A percentile compares a stretch with the other conserved stretches of the same genome.
phyloP scores from a whole-genome alignment of 2,113 vertebrate genomes.

The Gymnarchus niloticus region DNA sequence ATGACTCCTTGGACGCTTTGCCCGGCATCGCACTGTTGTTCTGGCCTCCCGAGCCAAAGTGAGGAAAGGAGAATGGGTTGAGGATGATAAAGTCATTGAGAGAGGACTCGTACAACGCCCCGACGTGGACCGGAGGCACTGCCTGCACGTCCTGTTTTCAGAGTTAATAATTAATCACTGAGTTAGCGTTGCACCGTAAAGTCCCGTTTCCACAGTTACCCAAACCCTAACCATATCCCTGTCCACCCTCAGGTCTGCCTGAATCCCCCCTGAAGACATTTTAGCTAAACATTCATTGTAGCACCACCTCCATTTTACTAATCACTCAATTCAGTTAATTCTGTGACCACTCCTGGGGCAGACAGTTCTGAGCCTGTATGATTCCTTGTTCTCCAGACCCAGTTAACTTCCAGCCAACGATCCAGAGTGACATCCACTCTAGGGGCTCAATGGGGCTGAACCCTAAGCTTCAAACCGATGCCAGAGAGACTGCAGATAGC shows the following conservation, averaged over 20 bases:
- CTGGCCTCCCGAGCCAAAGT: slow-evolving; percentile 24
- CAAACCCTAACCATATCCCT: no score
- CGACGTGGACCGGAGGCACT: neutral
- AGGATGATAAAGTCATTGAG: slow-evolving; percentile 27
- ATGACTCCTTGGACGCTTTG: slow-evolving; percentile 38
- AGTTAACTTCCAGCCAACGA: slow-evolving; percentile 24
- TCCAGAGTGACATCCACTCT: slow-evolving; percentile 18
- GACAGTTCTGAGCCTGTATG: neutral
- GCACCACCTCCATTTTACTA: neutral
- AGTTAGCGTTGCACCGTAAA: neutral
- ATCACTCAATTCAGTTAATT: slow-evolving; percentile 8
- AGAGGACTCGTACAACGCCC: neutral
- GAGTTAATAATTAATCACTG: slow-evolving; percentile 44
- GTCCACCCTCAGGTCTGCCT: no score
- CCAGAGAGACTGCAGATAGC: slow-evolving; percentile 37
- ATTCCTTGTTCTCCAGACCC: neutral
- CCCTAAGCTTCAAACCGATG: slow-evolving; percentile 39
- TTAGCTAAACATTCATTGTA: neutral
- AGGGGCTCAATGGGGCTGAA: slow-evolving; percentile 1
- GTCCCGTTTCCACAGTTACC: neutral
- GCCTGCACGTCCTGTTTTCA: slow-evolving; percentile 25
- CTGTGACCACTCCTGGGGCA: neutral
- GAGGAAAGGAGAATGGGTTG: slow-evolving; percentile 9
- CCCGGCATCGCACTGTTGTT: slow-evolving; percentile 36
- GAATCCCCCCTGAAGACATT: neutral